Evolutionary conservation across 2,797 vertebrate species (phyloP), one percentile per base, ranked within the genome.

Genomic region (Pseudochaenichthys georgianus): DNA sequence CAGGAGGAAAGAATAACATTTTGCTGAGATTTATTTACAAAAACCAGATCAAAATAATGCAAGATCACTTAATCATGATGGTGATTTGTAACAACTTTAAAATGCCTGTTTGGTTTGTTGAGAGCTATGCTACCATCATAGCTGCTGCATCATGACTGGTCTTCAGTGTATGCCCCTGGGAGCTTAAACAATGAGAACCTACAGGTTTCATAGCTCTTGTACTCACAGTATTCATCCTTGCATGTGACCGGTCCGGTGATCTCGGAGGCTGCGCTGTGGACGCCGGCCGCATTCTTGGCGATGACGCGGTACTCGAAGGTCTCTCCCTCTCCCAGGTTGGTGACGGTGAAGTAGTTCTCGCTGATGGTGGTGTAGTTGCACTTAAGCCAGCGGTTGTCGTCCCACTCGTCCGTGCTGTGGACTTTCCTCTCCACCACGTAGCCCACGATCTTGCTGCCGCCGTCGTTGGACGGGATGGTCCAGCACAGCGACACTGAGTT

Each of bases 351-450:
- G 87, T 91, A 95, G 70, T 97, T 99, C 83, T 99, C 97, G 3
- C 96, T 96, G 78, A 99, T 96, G 1, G 97, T 99, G 66, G 98
- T 98, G 73, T 99, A 99, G 88, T 99, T 99, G 92, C 98, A 99
- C 83, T 99, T 99, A 51, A 99, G 94, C 98, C 98, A 99, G 80
- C 97, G 97, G 71, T 96, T 95, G 72, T 98, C 97, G 55, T 98
- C 96, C 82, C 92, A 94, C 64, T 97, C 94, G 45, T 98, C 95
- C 0, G 91, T 95, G 87, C 88, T 94, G 83, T 96, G 96, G 64
- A 96, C 95, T 87, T 99, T 99, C 72, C 94, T 96, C 80, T 99
- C 98, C 81, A 99, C 92, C 61, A 99, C 95, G 46, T 99, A 99
- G 64, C 98, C 98, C 0, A 98, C 91, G 48, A 99, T 95, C 90